These are phyloP conservation scores for Campylomormyrus numenius DNA, from an alignment of 2,113 vertebrate genomes.

Conservation along the genomic window DNA sequence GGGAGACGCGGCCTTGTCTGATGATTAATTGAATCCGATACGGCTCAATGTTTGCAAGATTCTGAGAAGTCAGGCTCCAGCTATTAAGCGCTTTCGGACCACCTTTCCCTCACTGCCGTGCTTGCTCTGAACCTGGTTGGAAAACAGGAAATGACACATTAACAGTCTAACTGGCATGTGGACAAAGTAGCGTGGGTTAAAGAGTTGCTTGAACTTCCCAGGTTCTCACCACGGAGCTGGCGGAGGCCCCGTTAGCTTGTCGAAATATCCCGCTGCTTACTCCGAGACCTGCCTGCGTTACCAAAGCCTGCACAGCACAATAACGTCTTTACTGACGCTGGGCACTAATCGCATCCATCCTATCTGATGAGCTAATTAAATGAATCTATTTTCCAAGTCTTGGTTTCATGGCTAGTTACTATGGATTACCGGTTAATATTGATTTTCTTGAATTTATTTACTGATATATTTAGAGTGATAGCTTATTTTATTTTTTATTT, in stretches of 20 bases:
- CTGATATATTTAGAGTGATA: background rate
- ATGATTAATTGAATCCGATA: background rate
- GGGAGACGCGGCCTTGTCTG: background rate
- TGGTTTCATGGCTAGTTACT: background rate
- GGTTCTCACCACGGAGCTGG: background rate
- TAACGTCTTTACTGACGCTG: background rate
- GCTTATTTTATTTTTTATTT: background rate
- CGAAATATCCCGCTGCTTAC: background rate
- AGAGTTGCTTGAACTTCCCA: background rate
- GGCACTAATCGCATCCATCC: background rate
- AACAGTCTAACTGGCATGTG: background rate
- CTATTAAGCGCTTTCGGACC: background rate
- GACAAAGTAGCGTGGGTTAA: background rate
- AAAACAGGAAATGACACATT: background rate
- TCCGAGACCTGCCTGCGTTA: background rate
- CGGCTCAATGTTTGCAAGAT: background rate
- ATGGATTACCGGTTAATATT: background rate
- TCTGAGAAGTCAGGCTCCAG: background rate
- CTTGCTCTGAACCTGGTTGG: background rate
- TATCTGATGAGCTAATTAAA: background rate
- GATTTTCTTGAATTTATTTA: background rate
- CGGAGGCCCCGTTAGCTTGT: background rate
- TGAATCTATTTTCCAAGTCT: background rate
- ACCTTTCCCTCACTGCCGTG: background rate
- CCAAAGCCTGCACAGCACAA: background rate